A percentile compares a stretch with the other conserved stretches of the same genome.
These are phyloP conservation scores for Myodes glareolus DNA, from an alignment of 2,113 vertebrate species.

Conservation along the genomic window DNA sequence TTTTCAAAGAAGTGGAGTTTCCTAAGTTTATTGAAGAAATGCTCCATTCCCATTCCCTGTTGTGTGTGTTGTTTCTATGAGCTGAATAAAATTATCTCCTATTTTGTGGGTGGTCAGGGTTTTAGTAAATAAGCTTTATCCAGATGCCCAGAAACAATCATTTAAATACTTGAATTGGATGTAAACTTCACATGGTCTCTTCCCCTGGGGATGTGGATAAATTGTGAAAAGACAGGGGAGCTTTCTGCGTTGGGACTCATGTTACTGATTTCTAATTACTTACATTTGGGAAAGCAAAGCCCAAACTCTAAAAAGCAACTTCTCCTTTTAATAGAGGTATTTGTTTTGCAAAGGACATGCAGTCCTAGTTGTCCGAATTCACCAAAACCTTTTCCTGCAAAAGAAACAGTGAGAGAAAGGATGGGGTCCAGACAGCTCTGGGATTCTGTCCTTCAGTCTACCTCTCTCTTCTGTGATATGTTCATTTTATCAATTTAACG, in stretches of 20 bases:
- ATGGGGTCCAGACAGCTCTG: background rate
- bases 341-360: conserved; percentile 53
- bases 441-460: background rate
- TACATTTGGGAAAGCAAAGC: background rate
- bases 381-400: conserved; percentile 38
- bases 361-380: background rate
- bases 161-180: conserved; percentile 21
- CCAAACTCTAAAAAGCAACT: background rate
- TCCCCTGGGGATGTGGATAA: background rate
- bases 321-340: background rate
- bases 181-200: conserved; percentile 6
- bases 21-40: background rate
- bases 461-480: background rate
- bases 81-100: conserved; percentile 27
- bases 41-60: conserved; percentile 55
- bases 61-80: conserved; percentile 29
- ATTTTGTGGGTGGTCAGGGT: conserved; percentile 33
- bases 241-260: background rate
- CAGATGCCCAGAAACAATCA: conserved; percentile 38
- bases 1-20: conserved; percentile 71
- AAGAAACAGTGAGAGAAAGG: background rate
- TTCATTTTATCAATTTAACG: background rate
- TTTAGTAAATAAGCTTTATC: conserved; percentile 60
- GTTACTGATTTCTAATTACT: background rate
- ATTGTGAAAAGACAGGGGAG: conserved; percentile 6